Evolutionary conservation across 2,797 vertebrate species (phyloP).

Genomic region (Malacoctenus gilli): DNA sequence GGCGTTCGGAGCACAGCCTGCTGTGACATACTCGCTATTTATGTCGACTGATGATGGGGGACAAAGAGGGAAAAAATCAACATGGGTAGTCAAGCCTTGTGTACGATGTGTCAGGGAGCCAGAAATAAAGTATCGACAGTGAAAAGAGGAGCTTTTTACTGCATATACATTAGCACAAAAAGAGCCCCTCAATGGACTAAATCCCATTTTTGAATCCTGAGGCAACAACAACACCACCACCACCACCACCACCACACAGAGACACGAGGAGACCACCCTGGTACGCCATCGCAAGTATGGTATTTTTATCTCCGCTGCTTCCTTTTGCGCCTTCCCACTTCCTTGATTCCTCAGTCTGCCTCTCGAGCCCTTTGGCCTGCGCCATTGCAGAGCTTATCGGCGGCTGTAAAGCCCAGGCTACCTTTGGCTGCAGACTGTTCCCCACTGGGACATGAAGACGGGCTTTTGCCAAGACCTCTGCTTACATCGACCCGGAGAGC

Average conservation of each 20-base stretch:
- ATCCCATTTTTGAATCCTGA: constrained; percentile 62
- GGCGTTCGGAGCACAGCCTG: constrained; percentile 75
- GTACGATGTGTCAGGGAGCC: constrained; percentile 61
- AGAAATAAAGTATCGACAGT: constrained; percentile 70
- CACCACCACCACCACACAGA: too few species aligned
- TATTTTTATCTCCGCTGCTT: constrained; percentile 46
- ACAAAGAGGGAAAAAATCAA: constrained; percentile 62
- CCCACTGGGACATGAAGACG: constrained; percentile 66
- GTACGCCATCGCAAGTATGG: constrained; percentile 30
- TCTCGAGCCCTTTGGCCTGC: constrained; percentile 57
- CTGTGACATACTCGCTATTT: constrained; percentile 79
- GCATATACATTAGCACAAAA: constrained; percentile 65
- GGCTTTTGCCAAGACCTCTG: constrained; percentile 65
- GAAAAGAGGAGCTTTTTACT: constrained; percentile 49
- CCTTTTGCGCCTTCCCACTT: constrained; percentile 8
- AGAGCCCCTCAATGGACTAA: constrained; percentile 58
- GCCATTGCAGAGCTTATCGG: constrained; percentile 68
- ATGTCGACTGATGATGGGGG: constrained; percentile 76
- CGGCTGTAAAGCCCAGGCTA: constrained; percentile 63
- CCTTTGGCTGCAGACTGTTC: constrained; percentile 52
- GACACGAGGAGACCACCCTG: constrained; percentile 66
- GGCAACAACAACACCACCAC: constrained; percentile 70
- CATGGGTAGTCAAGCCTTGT: constrained; percentile 53
- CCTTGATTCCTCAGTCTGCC: constrained; percentile 11
- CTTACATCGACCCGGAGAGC: constrained; percentile 59